Conservation (phyloP, 2,113 vertebrate species). For the Chitala chitala region DNA sequence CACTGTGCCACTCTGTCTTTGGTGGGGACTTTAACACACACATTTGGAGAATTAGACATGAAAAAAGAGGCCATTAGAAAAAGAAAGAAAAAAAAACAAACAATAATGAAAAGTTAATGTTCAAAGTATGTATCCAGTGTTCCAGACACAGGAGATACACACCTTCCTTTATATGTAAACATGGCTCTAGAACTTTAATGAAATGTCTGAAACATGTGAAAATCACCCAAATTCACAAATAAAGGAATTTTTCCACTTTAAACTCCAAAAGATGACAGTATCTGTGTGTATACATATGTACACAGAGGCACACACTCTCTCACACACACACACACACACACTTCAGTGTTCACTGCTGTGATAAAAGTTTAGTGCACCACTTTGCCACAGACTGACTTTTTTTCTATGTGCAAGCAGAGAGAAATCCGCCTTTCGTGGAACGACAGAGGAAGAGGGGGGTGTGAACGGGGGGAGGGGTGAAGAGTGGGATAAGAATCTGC, state of each 20-base stretch:
- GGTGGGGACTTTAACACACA: neutral
- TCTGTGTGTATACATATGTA: too few relatives aligned
- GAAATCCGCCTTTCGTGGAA: constrained; percentile 74
- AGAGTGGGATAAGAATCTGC: constrained; percentile 56
- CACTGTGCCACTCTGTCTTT: neutral
- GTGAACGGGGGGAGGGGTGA: constrained; percentile 45
- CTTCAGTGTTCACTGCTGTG: neutral
- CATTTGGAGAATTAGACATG: too few relatives aligned
- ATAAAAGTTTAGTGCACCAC: neutral
- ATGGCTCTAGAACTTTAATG: too few relatives aligned
- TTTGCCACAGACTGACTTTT: constrained; percentile 50
- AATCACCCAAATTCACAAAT: too few relatives aligned
- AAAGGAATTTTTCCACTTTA: too few relatives aligned
- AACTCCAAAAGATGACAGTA: too few relatives aligned
- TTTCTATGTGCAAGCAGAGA: constrained; percentile 46
- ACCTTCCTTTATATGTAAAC: too few relatives aligned
- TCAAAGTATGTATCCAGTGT: neutral
- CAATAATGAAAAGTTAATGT: neutral
- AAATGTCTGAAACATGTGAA: too few relatives aligned
- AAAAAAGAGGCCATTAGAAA: neutral
- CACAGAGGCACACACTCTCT: neutral
- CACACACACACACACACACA: neutral
- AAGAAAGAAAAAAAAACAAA: neutral
- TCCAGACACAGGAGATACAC: neutral
- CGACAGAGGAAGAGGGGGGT: constrained; percentile 62